phyloP scores from a whole-genome alignment of 2,113 vertebrate species.

The Notechis scutatus region DNA sequence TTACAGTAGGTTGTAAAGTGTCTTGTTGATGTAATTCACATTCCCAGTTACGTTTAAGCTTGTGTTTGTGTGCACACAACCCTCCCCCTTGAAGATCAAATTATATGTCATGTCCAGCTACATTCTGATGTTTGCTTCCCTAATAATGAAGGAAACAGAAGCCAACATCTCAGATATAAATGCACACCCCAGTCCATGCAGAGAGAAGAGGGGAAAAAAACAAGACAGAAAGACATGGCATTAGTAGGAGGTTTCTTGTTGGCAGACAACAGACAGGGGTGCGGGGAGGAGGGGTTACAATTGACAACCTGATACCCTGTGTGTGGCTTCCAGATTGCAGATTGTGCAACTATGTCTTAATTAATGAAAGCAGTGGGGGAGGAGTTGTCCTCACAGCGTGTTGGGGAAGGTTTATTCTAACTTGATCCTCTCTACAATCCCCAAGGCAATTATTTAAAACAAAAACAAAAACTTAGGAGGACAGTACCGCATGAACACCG shows the following conservation, averaged over 20 bases:
- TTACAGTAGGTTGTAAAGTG: not conserved
- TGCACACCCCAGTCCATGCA: not conserved
- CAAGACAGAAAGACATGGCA: not conserved
- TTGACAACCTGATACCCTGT: not conserved
- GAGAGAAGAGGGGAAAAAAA: not conserved
- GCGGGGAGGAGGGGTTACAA: not conserved
- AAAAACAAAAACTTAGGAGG: not conserved
- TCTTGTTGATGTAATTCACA: not conserved
- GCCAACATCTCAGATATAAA: not conserved
- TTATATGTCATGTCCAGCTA: not conserved
- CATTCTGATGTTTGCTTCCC: not conserved
- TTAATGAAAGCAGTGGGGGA: not conserved
- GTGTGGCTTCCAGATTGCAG: not conserved
- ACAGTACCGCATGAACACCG: not conserved
- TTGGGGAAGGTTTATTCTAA: not conserved
- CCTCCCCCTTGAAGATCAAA: not conserved
- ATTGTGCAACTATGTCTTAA: not conserved
- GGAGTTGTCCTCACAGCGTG: not conserved
- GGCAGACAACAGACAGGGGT: not conserved
- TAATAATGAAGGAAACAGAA: not conserved
- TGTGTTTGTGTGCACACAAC: not conserved
- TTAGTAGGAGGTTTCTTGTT: not conserved
- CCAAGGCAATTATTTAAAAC: not conserved
- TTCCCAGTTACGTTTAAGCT: not conserved
- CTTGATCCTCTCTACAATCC: not conserved